Evolutionary conservation across 2,888 invertebrate genomes (phyloP).

Genomic region (Gryllus longicercus): DNA sequence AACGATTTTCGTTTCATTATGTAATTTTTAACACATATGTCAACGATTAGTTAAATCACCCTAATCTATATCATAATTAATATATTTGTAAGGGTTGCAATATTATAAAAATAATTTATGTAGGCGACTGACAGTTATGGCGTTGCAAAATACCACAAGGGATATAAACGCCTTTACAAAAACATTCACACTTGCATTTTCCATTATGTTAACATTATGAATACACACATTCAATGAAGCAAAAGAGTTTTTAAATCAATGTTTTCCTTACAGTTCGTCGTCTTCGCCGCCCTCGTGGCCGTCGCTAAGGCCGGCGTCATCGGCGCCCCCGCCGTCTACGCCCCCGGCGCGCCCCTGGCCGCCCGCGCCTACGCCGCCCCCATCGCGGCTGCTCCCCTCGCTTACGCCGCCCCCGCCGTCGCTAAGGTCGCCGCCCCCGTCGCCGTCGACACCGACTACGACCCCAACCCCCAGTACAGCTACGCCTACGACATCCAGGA

Average conservation of each 20-base stretch:
- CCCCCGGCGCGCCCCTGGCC: constrained; percentile 31
- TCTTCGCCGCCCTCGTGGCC: constrained; percentile 33
- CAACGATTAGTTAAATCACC: no score
- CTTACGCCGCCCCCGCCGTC: constrained; percentile 30
- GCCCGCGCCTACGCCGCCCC: constrained; percentile 31
- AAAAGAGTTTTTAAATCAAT: not conserved
- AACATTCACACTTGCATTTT: not conserved
- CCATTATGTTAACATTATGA: not conserved
- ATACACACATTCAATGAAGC: no score
- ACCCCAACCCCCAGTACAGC: constrained; percentile 29
- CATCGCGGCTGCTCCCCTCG: constrained; percentile 30
- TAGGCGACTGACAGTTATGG: no score
- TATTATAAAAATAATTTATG: no score
- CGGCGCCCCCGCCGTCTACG: constrained; percentile 29
- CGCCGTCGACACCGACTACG: constrained; percentile 30
- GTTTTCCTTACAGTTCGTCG: constrained; percentile 24
- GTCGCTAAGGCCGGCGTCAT: constrained; percentile 30
- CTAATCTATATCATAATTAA: no score
- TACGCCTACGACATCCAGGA: constrained; percentile 21
- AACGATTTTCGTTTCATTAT: no score
- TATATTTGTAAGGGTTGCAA: no score
- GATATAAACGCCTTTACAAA: not conserved
- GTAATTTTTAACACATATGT: no score
- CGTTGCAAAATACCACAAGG: not conserved
- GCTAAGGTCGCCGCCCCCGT: constrained; percentile 32